Evolutionary conservation across 2,797 vertebrate species (phyloP).

Genomic region (Periparus ater): DNA sequence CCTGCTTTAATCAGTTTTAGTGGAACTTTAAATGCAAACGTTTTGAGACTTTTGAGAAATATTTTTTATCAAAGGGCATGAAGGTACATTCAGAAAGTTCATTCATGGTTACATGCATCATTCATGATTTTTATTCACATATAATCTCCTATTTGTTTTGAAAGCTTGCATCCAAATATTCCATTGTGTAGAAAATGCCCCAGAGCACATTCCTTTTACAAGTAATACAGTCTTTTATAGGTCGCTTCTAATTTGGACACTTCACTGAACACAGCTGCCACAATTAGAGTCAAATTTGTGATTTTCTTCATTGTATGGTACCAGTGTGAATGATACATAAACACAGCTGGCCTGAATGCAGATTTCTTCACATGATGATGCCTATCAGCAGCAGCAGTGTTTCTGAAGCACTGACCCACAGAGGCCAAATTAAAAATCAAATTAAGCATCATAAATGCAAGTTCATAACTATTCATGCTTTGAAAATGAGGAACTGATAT

Average conservation of each 20-base stretch:
- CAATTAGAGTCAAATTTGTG: conserved; percentile 66
- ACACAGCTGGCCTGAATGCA: conserved; percentile 59
- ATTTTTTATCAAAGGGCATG: conserved; percentile 13
- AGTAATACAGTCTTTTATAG: conserved; percentile 34
- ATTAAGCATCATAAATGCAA: conserved; percentile 38
- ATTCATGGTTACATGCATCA: conserved; percentile 43
- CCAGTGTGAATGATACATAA: conserved; percentile 53
- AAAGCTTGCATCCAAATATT: conserved; percentile 36
- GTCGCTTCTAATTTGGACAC: conserved; percentile 65
- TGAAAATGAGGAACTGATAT: not conserved
- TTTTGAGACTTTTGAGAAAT: conserved; percentile 23
- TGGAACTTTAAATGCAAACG: not conserved
- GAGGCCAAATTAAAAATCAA: conserved; percentile 59
- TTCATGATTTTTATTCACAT: conserved; percentile 36
- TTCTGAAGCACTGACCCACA: conserved; percentile 45
- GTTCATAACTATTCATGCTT: conserved; percentile 18
- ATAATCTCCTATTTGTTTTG: conserved; percentile 40
- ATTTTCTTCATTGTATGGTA: conserved; percentile 58
- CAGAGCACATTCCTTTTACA: conserved; percentile 13
- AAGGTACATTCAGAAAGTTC: conserved; percentile 11
- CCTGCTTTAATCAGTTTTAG: not conserved
- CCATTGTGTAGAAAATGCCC: conserved; percentile 39
- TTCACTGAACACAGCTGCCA: conserved; percentile 68
- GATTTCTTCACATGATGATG: conserved; percentile 33
- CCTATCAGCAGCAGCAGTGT: not conserved